A percentile compares a stretch with the other conserved stretches of the same genome.
Evolutionary conservation across 2,113 vertebrate genomes (phyloP).

Genomic region (Mesoclemmys tuberculata): DNA sequence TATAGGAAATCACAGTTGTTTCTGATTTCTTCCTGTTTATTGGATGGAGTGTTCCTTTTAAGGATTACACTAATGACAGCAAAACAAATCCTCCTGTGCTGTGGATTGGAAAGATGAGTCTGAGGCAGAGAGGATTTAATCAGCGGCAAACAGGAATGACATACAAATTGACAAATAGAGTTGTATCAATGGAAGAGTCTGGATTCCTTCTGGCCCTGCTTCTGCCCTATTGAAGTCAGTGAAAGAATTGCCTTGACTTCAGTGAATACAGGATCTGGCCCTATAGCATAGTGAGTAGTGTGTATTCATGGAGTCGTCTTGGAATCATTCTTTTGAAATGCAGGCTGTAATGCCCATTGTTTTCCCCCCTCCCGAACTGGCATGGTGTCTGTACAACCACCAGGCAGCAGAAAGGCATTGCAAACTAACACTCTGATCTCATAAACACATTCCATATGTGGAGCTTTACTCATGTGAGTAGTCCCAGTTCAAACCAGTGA

Average conservation of each 20-base stretch:
- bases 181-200: not conserved
- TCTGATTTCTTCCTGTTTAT: not conserved
- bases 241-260: not conserved
- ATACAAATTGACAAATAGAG: not conserved
- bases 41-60: not conserved
- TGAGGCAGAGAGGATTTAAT: not conserved
- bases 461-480: not conserved
- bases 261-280: not conserved
- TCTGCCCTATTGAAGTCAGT: not conserved
- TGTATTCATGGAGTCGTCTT: not conserved
- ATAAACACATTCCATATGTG: not conserved
- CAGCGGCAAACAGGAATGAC: not conserved
- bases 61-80: not conserved
- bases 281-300: not conserved
- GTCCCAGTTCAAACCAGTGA: not conserved
- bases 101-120: not conserved
- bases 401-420: not conserved
- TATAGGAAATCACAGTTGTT: not conserved
- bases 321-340: not conserved
- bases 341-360: not conserved
- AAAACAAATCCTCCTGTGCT: not conserved
- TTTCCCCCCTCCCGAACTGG: not conserved
- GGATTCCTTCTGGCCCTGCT: not conserved
- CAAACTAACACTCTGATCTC: not conserved
- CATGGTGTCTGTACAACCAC: not conserved